These are phyloP conservation scores for Petrolisthes manimaculis DNA, from an alignment of 2,888 invertebrate species.

Conservation along the genomic window DNA sequence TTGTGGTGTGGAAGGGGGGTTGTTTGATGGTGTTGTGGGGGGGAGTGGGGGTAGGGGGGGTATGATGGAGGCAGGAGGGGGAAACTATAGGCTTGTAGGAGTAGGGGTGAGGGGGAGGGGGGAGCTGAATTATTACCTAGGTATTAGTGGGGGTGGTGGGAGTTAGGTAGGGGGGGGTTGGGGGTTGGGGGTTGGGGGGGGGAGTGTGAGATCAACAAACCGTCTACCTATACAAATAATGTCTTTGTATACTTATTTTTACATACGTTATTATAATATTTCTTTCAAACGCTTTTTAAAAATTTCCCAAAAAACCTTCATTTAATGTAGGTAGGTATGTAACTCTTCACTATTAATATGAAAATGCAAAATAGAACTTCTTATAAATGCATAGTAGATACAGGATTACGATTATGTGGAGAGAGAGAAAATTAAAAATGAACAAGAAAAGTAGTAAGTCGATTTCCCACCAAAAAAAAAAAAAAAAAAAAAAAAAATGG, in stretches of 20 bases:
- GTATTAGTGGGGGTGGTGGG: neutral
- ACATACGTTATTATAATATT: no score
- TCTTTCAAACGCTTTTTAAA: neutral
- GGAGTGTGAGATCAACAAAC: neutral
- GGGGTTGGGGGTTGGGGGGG: neutral
- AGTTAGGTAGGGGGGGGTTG: neutral
- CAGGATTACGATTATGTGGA: constrained; percentile 42
- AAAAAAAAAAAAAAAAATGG: no score
- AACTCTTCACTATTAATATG: constrained; percentile 48
- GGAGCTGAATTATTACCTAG: neutral
- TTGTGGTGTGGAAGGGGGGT: no score
- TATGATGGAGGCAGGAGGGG: no score
- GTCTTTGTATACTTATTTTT: no score
- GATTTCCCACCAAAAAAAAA: no score
- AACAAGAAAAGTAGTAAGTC: no score
- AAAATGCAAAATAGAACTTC: constrained; percentile 58
- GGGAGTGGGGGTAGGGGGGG: neutral
- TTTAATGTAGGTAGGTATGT: no score
- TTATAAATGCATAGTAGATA: constrained; percentile 61
- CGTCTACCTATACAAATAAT: constrained; percentile 10
- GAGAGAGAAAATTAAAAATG: neutral
- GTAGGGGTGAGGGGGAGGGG: neutral
- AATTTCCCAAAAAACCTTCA: neutral
- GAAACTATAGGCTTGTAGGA: no score
- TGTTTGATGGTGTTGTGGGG: no score